Evolutionary conservation across 2,888 invertebrate species (phyloP).

Genomic region (Dryococelus australis): DNA sequence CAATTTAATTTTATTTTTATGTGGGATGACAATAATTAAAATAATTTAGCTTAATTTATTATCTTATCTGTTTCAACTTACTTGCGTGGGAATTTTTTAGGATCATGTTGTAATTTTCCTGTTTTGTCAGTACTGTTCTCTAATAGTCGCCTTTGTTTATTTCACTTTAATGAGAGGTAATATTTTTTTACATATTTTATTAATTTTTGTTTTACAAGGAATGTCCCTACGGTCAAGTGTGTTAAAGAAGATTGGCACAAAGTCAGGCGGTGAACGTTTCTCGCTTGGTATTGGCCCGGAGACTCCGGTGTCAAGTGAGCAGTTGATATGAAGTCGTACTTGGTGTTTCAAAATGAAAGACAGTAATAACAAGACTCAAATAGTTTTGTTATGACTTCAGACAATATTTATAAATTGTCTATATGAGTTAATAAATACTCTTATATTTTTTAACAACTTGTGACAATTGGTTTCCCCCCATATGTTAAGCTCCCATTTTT

Average conservation of each 20-base stretch:
- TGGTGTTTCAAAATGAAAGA: background rate
- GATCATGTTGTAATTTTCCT: background rate
- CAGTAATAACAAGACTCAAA: background rate
- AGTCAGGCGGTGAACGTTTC: conserved; percentile 6
- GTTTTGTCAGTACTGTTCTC: conserved; percentile 50
- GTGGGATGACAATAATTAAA: background rate
- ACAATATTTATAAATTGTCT: background rate
- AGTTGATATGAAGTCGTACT: background rate
- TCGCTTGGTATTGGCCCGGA: background rate
- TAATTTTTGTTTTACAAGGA: conserved; percentile 1
- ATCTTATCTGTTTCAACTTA: conserved; percentile 38
- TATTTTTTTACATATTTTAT: background rate
- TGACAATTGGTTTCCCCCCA: background rate
- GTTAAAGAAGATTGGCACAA: background rate
- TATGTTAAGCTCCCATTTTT: no score
- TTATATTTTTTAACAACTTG: background rate
- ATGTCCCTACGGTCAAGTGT: background rate
- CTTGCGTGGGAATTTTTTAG: background rate
- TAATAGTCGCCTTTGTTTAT: background rate
- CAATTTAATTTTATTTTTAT: background rate
- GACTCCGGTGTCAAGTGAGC: conserved; percentile 16
- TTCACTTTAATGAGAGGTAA: background rate
- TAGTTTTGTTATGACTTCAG: background rate
- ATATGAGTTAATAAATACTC: background rate
- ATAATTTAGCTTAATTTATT: background rate